Conservation (phyloP, 1,140 invertebrate species). For the Neodiprion fabricii region DNA sequence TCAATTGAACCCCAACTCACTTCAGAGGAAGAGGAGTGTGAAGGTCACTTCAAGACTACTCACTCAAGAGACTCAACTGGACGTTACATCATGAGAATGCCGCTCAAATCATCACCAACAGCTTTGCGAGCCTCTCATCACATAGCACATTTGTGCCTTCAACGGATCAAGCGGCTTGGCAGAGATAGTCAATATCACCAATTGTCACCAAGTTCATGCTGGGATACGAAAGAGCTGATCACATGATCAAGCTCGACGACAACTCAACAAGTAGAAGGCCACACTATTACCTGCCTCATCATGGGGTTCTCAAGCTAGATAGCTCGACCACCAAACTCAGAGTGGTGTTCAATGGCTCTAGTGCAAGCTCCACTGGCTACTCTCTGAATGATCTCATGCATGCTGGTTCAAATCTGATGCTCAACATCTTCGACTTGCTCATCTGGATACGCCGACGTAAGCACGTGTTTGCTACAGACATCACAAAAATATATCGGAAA, state of each 20-base stretch:
- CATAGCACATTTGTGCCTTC: conserved; percentile 20
- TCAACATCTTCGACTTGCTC: conserved; percentile 21
- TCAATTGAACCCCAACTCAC: background rate
- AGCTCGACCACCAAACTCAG: conserved; percentile 33
- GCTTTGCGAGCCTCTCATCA: conserved; percentile 26
- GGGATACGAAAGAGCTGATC: conserved; percentile 47
- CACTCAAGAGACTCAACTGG: conserved; percentile 17
- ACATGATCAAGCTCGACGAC: conserved; percentile 36
- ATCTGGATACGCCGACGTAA: conserved; percentile 30
- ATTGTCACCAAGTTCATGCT: conserved; percentile 40
- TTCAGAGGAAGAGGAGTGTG: conserved; percentile 21
- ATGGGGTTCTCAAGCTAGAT: conserved; percentile 20
- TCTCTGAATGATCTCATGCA: conserved; percentile 41
- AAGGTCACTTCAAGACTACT: conserved; percentile 18
- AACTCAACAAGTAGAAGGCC: background rate
- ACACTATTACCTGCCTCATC: conserved; percentile 17
- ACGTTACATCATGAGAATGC: conserved; percentile 19
- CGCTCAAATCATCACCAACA: conserved; percentile 6
- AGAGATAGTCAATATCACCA: conserved; percentile 29
- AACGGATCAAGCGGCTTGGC: conserved; percentile 22
- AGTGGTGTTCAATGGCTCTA: conserved; percentile 42
- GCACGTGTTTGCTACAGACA: conserved; percentile 33
- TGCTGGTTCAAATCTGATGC: conserved; percentile 22
- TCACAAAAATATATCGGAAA: conserved; percentile 38
- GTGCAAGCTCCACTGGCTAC: conserved; percentile 25